Evolutionary conservation across 2,888 invertebrate genomes (phyloP).

Genomic region (Phyllotreta striolata): DNA sequence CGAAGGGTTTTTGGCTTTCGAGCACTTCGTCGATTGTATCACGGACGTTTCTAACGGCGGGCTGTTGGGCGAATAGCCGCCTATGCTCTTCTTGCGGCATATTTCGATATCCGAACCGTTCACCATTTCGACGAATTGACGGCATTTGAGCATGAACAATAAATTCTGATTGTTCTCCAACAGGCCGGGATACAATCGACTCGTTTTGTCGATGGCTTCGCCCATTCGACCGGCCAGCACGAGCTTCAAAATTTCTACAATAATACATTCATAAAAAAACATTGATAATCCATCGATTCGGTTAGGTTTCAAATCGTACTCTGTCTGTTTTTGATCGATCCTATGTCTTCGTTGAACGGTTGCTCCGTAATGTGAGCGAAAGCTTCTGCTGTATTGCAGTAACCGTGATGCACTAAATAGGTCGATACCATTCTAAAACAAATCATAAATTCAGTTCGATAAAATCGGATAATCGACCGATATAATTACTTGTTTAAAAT

Average conservation of each 20-base stretch:
- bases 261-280: constrained; percentile 16
- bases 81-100: constrained; percentile 54
- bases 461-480: background rate
- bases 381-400: constrained; percentile 94
- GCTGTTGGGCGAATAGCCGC: constrained; percentile 54
- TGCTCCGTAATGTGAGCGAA: constrained; percentile 92
- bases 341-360: constrained; percentile 89
- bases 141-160: constrained; percentile 94
- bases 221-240: constrained; percentile 94
- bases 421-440: constrained; percentile 90
- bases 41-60: constrained; percentile 78
- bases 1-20: constrained; percentile 52
- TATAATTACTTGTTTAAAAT: constrained; percentile 83
- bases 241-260: constrained; percentile 88
- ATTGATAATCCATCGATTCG: background rate
- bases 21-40: constrained; percentile 78
- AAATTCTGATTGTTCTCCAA: constrained; percentile 90
- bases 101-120: constrained; percentile 86
- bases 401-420: constrained; percentile 98
- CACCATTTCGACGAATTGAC: constrained; percentile 98
- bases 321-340: constrained; percentile 96
- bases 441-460: constrained; percentile 23
- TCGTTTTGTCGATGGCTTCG: constrained; percentile 91
- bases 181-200: constrained; percentile 90
- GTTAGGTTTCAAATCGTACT: constrained; percentile 67